Conservation (phyloP, 2,888 invertebrate genomes). For the Heliconius aoede region DNA sequence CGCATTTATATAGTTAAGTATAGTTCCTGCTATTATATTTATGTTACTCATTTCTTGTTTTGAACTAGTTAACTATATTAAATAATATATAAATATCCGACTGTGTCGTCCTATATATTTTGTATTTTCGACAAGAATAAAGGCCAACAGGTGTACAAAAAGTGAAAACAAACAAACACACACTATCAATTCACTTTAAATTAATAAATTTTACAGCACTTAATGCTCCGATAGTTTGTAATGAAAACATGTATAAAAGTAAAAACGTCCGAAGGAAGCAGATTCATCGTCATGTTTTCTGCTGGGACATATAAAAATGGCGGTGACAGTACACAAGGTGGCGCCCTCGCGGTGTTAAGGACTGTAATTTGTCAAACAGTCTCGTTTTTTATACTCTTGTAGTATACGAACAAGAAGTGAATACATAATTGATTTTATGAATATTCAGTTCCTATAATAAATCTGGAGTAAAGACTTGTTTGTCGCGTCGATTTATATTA, state of each 20-base stretch:
- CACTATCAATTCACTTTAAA: not conserved
- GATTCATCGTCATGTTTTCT: constrained; percentile 50
- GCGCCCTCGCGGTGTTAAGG: constrained; percentile 64
- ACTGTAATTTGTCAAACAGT: constrained; percentile 65
- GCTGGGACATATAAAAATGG: constrained; percentile 66
- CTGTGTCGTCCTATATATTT: not conserved
- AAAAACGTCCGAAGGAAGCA: constrained; percentile 33
- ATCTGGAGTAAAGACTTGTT: constrained; percentile 17
- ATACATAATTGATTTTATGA: constrained; percentile 46
- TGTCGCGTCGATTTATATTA: constrained; percentile 2
- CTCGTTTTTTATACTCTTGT: constrained; percentile 49
- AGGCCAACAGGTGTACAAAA: not conserved
- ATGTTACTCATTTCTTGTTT: too few relatives aligned
- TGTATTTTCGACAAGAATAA: not conserved
- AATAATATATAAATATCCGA: too few relatives aligned
- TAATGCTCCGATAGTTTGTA: not conserved
- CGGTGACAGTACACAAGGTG: constrained; percentile 63
- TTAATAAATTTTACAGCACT: constrained; percentile 10
- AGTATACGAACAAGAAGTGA: constrained; percentile 37
- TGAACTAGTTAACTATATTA: too few relatives aligned
- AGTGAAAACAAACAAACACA: not conserved
- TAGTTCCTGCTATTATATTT: too few relatives aligned
- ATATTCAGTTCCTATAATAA: constrained; percentile 36
- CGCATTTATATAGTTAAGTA: too few relatives aligned
- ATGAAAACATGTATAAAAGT: constrained; percentile 16